phyloP scores from a whole-genome alignment of 2,888 invertebrate species.

The Rhaphigaster nebulosa region DNA sequence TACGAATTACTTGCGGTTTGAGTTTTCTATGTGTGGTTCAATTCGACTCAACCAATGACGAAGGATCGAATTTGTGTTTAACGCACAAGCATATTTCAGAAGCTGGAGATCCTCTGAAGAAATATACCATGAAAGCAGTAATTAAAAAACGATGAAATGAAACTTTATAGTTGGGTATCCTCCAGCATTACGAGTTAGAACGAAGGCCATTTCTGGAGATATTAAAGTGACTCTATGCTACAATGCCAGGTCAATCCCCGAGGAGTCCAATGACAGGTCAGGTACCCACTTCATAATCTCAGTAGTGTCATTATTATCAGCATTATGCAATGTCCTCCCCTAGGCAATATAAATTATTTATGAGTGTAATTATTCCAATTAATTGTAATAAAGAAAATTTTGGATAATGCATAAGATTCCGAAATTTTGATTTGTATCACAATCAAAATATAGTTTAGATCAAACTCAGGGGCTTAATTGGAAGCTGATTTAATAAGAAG shows the following conservation, averaged over 20 bases:
- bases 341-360: background rate
- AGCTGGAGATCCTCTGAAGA: too few species aligned
- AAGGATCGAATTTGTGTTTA: too few species aligned
- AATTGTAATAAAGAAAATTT: background rate
- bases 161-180: background rate
- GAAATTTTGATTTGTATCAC: too few species aligned
- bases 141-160: background rate
- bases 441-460: too few species aligned
- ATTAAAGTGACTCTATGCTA: background rate
- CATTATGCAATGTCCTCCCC: background rate
- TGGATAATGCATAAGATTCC: background rate
- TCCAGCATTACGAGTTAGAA: background rate
- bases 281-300: slow-evolving; percentile 16
- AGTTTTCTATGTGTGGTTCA: too few species aligned
- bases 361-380: background rate
- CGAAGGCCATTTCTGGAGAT: background rate
- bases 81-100: too few species aligned
- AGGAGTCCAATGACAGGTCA: slow-evolving; percentile 11
- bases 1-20: too few species aligned
- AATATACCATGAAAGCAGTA: background rate
- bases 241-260: background rate
- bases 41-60: too few species aligned
- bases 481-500: too few species aligned
- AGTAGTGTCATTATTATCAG: background rate
- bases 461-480: too few species aligned